These are phyloP conservation scores for Stegastes partitus DNA, from an alignment of 2,113 vertebrate species.

Conservation along the genomic window DNA sequence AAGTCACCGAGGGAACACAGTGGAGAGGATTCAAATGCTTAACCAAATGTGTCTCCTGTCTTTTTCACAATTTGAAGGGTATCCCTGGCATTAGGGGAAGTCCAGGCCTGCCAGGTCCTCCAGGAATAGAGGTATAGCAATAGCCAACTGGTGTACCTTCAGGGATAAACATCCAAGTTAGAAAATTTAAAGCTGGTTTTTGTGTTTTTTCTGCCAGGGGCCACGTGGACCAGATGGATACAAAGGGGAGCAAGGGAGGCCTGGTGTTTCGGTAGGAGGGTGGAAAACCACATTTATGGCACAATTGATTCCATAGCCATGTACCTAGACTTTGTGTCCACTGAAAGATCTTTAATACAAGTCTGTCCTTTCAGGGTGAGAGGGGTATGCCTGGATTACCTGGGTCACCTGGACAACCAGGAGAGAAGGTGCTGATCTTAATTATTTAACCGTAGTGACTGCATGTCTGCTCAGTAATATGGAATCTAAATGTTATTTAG, in stretches of 20 bases:
- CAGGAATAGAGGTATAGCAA: slow-evolving; percentile 88
- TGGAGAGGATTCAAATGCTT: slow-evolving; percentile 35
- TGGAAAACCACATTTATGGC: slow-evolving; percentile 46
- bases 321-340: background rate
- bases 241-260: slow-evolving; percentile 91
- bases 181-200: slow-evolving; percentile 18
- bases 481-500: background rate
- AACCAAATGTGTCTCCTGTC: slow-evolving; percentile 22
- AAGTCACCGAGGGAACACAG: slow-evolving; percentile 29
- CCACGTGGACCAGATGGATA: slow-evolving; percentile 88
- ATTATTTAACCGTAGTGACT: slow-evolving; percentile 17
- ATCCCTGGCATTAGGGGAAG: slow-evolving; percentile 88
- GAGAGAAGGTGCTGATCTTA: slow-evolving; percentile 88
- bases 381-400: slow-evolving; percentile 91
- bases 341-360: slow-evolving; percentile 1
- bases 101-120: slow-evolving; percentile 87
- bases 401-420: slow-evolving; percentile 88
- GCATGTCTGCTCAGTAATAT: slow-evolving; percentile 8
- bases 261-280: slow-evolving; percentile 89
- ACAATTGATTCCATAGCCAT: background rate
- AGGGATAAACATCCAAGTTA: background rate
- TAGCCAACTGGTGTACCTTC: background rate
- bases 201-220: slow-evolving; percentile 81
- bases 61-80: slow-evolving; percentile 83
- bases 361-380: slow-evolving; percentile 87